phyloP scores from a whole-genome alignment of 2,113 vertebrate species.

The Phycodurus eques region DNA sequence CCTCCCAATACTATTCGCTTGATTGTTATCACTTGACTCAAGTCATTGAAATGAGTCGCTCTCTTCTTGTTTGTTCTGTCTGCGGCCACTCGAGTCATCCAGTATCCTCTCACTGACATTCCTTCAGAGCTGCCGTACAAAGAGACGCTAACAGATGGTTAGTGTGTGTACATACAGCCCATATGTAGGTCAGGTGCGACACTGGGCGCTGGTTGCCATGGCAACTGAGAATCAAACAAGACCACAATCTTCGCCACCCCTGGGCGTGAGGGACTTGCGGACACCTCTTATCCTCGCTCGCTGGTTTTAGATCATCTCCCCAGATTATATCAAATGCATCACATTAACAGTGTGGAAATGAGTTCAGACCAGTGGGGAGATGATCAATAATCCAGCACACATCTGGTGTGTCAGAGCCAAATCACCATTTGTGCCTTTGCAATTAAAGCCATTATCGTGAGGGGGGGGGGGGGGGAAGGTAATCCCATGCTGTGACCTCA shows the following conservation, averaged over 20 bases:
- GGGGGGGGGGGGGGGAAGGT: conserved; percentile 7
- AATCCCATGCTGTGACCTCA: conserved; percentile 22
- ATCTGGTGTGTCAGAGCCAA: conserved; percentile 30
- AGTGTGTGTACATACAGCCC: conserved; percentile 6
- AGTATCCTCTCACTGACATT: conserved; percentile 10
- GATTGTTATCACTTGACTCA: conserved; percentile 14
- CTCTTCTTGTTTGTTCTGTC: conserved; percentile 27
- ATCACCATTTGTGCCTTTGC: conserved; percentile 6
- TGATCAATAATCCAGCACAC: conserved; percentile 58
- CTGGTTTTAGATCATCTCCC: conserved; percentile 36
- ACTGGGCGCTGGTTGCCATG: conserved; percentile 60
- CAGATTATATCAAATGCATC: conserved; percentile 30
- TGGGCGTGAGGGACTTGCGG: conserved; percentile 37
- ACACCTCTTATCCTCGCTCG: conserved; percentile 36
- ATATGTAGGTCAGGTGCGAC: conserved; percentile 71
- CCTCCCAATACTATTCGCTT: neutral
- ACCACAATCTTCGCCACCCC: conserved; percentile 33
- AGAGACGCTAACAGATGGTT: conserved; percentile 4
- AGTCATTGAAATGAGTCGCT: conserved; percentile 25
- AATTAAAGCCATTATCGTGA: conserved; percentile 34
- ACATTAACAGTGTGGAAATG: conserved; percentile 7
- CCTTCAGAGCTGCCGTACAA: conserved; percentile 6
- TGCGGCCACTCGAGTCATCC: conserved; percentile 21
- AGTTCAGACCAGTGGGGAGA: conserved; percentile 21
- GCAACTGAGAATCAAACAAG: conserved; percentile 71